These are phyloP conservation scores for Hydrotaea diabolus DNA, from an alignment of 2,888 invertebrate species.

Conservation along the genomic window DNA sequence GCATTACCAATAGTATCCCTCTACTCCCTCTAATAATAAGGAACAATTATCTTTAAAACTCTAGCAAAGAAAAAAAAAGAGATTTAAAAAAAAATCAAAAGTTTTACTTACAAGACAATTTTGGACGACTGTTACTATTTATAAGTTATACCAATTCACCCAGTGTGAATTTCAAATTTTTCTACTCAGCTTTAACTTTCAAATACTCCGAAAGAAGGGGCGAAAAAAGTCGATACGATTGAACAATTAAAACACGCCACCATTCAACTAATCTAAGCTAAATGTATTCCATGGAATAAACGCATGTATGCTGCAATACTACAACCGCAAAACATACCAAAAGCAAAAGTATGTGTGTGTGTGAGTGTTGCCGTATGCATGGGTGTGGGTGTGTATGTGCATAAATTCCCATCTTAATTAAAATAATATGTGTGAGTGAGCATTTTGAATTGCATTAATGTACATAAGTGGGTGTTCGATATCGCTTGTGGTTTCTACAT, in stretches of 20 bases:
- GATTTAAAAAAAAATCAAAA: too few species aligned
- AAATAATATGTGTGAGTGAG: conserved; percentile 61
- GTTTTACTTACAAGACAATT: too few species aligned
- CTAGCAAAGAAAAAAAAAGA: too few species aligned
- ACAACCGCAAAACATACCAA: neutral
- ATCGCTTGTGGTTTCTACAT: conserved; percentile 50
- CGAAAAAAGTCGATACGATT: neutral
- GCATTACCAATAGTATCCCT: too few species aligned
- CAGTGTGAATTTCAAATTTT: too few species aligned
- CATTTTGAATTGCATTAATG: conserved; percentile 52
- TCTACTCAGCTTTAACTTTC: too few species aligned
- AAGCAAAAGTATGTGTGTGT: neutral
- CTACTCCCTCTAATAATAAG: too few species aligned
- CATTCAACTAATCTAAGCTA: neutral
- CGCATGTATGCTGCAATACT: neutral
- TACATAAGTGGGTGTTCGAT: conserved; percentile 23
- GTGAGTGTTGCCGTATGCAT: neutral
- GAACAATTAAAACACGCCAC: neutral
- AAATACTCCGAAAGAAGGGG: neutral
- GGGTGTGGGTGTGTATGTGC: neutral
- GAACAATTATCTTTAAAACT: too few species aligned
- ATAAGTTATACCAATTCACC: too few species aligned
- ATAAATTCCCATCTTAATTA: conserved; percentile 56
- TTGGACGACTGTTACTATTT: too few species aligned
- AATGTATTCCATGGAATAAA: neutral